Base-by-base conservation (phyloP, 2,888 invertebrate species). In the Hermaeophaga mercurialis region DNA sequence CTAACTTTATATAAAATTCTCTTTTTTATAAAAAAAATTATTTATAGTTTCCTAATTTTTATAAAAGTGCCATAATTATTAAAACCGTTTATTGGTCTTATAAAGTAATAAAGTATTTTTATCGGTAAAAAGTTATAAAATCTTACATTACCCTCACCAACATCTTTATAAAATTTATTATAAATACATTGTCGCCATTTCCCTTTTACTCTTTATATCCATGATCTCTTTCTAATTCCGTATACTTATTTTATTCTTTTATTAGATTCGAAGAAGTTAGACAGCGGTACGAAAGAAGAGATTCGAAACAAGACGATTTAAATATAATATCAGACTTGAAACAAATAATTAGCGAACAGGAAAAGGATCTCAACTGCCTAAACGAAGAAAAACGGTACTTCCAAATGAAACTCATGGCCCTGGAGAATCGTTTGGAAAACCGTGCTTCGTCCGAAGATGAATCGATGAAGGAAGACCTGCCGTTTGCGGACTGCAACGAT, bases 341-440 rank as follows among this genome's bases (percentile, higher is more conserved):
- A 24, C 79, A 80, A 63, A 78, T 82, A n/a, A 80, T 83, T 46
- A 82, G 82, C 22, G 81, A 82, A 55, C 82, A 83, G 66, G 84
- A 84, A 63, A 80, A 81, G 58, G 83, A 84, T 68, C 70, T 84
- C 41, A 80, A 80, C 26, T 77, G 80, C 58, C 73, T 84, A 18
- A 84, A 83, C 34, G 83, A 84, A 71, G 80, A 82, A 54, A 77
- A 84, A 67, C 76, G 82, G 3, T 83, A 81, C 64, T 82, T 82
- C 74, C 83, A 84, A 72, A 80, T 82, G 71, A 78, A 81, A 63
- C 63, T 78, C 56, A 76, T 78, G 69, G 71, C 70, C 47, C 61
- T 77, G 34, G 74, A 76, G 45, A 66, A 66, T 34, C 66, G 67
- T 50, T 47, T 71, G 5, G 70, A 72, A 33, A 66, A 62, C 8